Evolutionary conservation across 1,140 invertebrate genomes (phyloP).

Genomic region (Drosophila truncata): DNA sequence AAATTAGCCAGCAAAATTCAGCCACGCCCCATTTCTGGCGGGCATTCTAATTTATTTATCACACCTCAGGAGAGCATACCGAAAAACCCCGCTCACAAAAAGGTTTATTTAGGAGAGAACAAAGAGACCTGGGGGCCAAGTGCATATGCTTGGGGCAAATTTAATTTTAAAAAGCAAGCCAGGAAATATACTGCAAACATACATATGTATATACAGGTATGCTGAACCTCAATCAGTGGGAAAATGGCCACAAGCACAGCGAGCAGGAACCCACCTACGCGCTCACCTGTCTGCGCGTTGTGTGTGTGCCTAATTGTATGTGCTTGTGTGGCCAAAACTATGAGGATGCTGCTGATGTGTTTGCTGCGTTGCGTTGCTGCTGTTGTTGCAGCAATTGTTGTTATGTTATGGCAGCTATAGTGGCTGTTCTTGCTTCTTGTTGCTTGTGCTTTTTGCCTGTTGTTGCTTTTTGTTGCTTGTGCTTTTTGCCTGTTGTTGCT

Average conservation of each 20-base stretch:
- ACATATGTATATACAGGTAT: neutral
- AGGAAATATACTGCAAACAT: slow-evolving; percentile 30
- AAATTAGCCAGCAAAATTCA: slow-evolving; percentile 1
- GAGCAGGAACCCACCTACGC: slow-evolving; percentile 2
- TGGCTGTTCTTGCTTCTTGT: neutral
- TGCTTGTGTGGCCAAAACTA: slow-evolving; percentile 43
- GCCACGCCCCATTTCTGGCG: slow-evolving; percentile 12
- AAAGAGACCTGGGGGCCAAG: neutral
- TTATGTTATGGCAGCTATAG: slow-evolving; percentile 1
- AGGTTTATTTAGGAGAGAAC: slow-evolving; percentile 55
- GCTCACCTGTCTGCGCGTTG: neutral
- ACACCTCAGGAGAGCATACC: slow-evolving; percentile 39
- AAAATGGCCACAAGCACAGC: slow-evolving; percentile 40
- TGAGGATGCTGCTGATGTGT: slow-evolving; percentile 35
- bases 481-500: neutral
- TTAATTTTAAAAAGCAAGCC: slow-evolving; percentile 74
- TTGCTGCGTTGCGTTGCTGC: slow-evolving; percentile 20
- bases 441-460: neutral
- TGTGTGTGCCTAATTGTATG: slow-evolving; percentile 43
- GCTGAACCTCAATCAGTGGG: slow-evolving; percentile 66
- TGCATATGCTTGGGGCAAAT: slow-evolving; percentile 52
- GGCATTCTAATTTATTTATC: slow-evolving; percentile 66
- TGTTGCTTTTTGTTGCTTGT: slow-evolving; percentile 1
- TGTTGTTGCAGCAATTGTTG: slow-evolving; percentile 13
- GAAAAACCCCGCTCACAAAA: slow-evolving; percentile 30